Evolutionary conservation across 2,888 invertebrate species (phyloP).

Genomic region (Macrophya alboannulata): DNA sequence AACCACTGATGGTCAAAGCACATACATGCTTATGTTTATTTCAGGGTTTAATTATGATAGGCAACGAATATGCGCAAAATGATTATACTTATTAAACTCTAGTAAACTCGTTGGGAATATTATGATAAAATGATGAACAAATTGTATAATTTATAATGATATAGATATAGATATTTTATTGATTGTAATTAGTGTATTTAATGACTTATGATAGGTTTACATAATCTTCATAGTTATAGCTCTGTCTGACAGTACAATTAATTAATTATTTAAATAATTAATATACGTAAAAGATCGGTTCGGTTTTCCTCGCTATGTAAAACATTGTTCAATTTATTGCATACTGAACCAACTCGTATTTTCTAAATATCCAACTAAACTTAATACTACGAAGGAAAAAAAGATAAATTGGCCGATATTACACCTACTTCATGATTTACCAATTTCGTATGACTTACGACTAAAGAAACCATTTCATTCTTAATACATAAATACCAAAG

Average conservation of each 20-base stretch:
- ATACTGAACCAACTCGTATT: constrained; percentile 7
- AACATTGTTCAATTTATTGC: neutral
- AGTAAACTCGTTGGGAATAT: neutral
- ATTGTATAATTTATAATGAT: neutral
- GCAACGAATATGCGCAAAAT: neutral
- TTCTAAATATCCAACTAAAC: neutral
- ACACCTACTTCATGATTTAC: neutral
- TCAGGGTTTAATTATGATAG: neutral
- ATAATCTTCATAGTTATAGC: constrained; percentile 16
- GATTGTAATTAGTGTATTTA: constrained; percentile 35
- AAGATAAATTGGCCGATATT: neutral
- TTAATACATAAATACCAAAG: neutral
- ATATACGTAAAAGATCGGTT: constrained; percentile 29
- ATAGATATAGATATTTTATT: constrained; percentile 47
- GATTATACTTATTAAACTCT: neutral
- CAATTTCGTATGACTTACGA: neutral
- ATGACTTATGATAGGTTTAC: constrained; percentile 40
- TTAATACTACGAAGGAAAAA: neutral
- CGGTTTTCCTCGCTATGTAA: constrained; percentile 3
- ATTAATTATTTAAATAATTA: constrained; percentile 3
- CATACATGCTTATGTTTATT: neutral
- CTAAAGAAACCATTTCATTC: neutral
- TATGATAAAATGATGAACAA: neutral
- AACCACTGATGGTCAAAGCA: neutral
- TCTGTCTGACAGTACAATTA: constrained; percentile 39